A percentile compares a stretch with the other conserved stretches of the same genome.
These are phyloP conservation scores for Pseudoips prasinana DNA, from an alignment of 2,888 invertebrate genomes.

Conservation along the genomic window DNA sequence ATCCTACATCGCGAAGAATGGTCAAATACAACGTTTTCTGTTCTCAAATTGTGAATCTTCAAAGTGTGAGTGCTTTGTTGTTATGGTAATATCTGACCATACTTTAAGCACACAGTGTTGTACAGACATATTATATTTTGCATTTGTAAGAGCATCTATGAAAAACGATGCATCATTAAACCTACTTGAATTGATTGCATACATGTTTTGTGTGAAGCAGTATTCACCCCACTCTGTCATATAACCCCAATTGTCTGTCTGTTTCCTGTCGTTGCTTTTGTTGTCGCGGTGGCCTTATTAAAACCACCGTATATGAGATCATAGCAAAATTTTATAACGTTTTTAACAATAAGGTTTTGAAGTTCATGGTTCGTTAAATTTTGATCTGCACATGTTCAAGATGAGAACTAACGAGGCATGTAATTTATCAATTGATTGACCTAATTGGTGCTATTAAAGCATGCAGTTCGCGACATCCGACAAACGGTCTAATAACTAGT, in stretches of 20 bases:
- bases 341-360: constrained; percentile 4
- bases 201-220: constrained; percentile 21
- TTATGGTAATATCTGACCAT: too few species aligned
- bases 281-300: constrained; percentile 15
- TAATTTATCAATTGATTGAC: constrained; percentile 37
- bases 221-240: constrained; percentile 20
- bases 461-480: constrained; percentile 40
- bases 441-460: constrained; percentile 41
- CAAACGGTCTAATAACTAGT: constrained; percentile 19
- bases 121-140: too few species aligned
- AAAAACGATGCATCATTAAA: constrained; percentile 19
- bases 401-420: constrained; percentile 18
- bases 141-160: constrained; percentile 10
- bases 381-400: constrained; percentile 8
- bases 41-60: too few species aligned
- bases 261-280: constrained; percentile 30
- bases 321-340: constrained; percentile 6
- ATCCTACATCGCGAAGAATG: too few species aligned
- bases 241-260: constrained; percentile 25
- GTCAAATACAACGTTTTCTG: too few species aligned
- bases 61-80: too few species aligned
- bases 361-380: constrained; percentile 13
- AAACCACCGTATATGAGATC: constrained; percentile 7
- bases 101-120: too few species aligned
- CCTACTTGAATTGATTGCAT: constrained; percentile 27